A percentile compares a stretch with the other conserved stretches of the same genome.
Conservation (phyloP, 1,140 invertebrate species). For the Orius insidiosus region DNA sequence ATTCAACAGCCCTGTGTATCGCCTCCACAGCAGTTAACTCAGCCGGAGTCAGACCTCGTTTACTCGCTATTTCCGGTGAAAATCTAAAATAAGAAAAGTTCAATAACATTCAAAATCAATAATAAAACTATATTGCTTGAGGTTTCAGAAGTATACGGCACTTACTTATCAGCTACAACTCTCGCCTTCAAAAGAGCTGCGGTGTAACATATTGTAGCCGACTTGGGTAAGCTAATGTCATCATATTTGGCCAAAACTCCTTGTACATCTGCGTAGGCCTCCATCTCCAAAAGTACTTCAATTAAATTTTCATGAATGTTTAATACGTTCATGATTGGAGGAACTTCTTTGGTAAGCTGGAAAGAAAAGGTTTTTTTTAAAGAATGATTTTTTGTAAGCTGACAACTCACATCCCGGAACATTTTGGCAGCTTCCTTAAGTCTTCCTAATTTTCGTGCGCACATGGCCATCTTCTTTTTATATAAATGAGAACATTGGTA, state of each 20-base stretch:
- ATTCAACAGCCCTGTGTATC: constrained; percentile 93
- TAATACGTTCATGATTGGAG: constrained; percentile 87
- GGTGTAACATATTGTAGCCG: constrained; percentile 94
- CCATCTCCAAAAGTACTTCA: constrained; percentile 86
- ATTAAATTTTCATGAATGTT: constrained; percentile 97
- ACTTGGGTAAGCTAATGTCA: constrained; percentile 88
- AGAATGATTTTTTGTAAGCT: not conserved
- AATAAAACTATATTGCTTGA: not conserved
- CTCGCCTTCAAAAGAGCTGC: constrained; percentile 86
- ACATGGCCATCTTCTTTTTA: constrained; percentile 92
- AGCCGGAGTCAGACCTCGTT: constrained; percentile 67
- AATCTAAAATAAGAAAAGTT: constrained; percentile 33
- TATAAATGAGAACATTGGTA: constrained; percentile 89
- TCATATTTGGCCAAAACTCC: constrained; percentile 93
- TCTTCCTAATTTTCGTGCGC: constrained; percentile 81
- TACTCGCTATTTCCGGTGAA: constrained; percentile 74
- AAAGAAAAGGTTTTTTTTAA: constrained; percentile 20
- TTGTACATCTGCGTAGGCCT: constrained; percentile 92
- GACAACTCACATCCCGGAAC: constrained; percentile 67
- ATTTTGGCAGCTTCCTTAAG: constrained; percentile 92
- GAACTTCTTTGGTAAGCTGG: constrained; percentile 86
- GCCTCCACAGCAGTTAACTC: constrained; percentile 93
- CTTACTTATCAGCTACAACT: constrained; percentile 77
- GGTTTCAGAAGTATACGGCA: constrained; percentile 17
- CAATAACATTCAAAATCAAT: not conserved